Conservation (phyloP, 1,140 invertebrate species). For the Tetramorium alpestre region DNA sequence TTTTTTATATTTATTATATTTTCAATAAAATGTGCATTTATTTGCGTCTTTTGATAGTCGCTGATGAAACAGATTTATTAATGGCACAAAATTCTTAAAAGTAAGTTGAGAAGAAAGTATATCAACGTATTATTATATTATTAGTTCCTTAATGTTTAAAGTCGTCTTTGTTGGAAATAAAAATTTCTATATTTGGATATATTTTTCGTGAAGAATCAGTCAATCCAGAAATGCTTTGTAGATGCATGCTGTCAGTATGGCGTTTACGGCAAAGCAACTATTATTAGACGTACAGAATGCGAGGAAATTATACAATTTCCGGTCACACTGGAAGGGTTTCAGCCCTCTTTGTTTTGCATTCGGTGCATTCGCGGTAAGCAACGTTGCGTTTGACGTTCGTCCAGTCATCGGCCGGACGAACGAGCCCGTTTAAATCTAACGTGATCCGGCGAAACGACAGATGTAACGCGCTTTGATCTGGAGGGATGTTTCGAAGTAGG, state of each 20-base stretch:
- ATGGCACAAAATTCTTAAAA: background rate
- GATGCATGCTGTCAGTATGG: constrained; percentile 12
- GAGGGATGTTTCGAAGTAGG: background rate
- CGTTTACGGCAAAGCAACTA: constrained; percentile 20
- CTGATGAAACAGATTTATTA: background rate
- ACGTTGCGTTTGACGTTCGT: constrained; percentile 42
- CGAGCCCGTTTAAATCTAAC: constrained; percentile 13
- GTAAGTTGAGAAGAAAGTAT: background rate
- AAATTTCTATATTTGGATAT: background rate
- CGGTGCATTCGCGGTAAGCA: background rate
- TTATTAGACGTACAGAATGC: constrained; percentile 20
- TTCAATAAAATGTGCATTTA: background rate
- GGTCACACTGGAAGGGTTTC: constrained; percentile 28
- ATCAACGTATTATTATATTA: too few relatives aligned
- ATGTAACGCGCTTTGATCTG: constrained; percentile 25
- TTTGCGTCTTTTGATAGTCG: background rate
- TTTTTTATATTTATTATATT: background rate
- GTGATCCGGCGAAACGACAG: constrained; percentile 2
- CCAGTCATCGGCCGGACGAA: background rate
- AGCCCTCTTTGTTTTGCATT: constrained; percentile 31
- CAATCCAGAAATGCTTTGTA: background rate
- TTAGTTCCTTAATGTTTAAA: too few relatives aligned
- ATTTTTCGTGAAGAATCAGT: background rate
- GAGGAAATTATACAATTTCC: constrained; percentile 63
- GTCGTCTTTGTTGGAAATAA: too few relatives aligned